A percentile compares a stretch with the other conserved stretches of the same genome.
Evolutionary conservation across 2,113 vertebrate genomes (phyloP).

Genomic region (Austrofundulus limnaeus): DNA sequence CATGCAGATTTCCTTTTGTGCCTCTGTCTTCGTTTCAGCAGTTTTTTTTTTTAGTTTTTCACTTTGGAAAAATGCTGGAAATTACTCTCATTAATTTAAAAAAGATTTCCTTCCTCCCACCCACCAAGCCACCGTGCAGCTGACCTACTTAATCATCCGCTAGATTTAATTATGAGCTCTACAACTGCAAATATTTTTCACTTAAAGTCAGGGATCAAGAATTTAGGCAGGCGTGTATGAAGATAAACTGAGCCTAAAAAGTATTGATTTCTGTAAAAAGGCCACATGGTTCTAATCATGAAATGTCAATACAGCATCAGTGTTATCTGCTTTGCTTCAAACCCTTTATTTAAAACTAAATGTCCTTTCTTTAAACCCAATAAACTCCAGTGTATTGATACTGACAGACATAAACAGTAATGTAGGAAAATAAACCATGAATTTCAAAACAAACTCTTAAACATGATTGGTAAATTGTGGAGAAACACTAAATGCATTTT

Average conservation of each 20-base stretch:
- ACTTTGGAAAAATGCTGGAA: constrained; percentile 31
- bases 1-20: constrained; percentile 3
- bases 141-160: constrained; percentile 55
- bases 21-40: constrained; percentile 8
- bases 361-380: constrained; percentile 7
- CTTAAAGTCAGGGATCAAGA: constrained; percentile 58
- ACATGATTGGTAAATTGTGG: too few relatives aligned
- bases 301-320: constrained; percentile 49
- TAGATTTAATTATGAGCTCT: constrained; percentile 63
- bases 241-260: constrained; percentile 47
- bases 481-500: too few relatives aligned
- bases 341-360: constrained; percentile 21
- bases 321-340: constrained; percentile 35
- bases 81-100: constrained; percentile 45
- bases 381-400: background rate
- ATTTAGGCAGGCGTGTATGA: constrained; percentile 50
- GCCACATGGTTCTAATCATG: constrained; percentile 46
- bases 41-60: constrained; percentile 33
- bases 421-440: too few relatives aligned
- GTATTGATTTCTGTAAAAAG: constrained; percentile 59
- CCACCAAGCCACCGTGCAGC: constrained; percentile 41
- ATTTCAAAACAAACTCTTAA: too few relatives aligned
- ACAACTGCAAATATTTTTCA: constrained; percentile 59
- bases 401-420: too few relatives aligned
- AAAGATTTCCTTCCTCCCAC: constrained; percentile 35